These are phyloP conservation scores for Podotricha telesiphe DNA, from an alignment of 2,888 invertebrate genomes.

Conservation along the genomic window DNA sequence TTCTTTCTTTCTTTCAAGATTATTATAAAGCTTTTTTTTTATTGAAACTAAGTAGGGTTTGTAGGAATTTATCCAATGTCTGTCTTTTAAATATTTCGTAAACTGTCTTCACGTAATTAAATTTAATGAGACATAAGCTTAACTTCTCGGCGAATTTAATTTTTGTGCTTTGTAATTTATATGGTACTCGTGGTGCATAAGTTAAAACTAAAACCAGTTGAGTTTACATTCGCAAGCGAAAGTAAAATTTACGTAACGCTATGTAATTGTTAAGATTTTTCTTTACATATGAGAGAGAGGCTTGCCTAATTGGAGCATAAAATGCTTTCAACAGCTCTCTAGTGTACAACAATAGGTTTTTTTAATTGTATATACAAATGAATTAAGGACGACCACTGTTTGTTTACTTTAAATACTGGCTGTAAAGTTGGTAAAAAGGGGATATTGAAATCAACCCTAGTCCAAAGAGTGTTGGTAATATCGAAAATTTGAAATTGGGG, in stretches of 20 bases:
- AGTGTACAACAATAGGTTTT: conserved; percentile 66
- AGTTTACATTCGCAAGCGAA: conserved; percentile 38
- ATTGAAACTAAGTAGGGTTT: background rate
- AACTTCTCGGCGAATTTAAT: background rate
- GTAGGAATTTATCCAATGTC: background rate
- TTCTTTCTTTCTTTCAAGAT: too few relatives aligned
- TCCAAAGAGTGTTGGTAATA: conserved; percentile 25
- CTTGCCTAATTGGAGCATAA: conserved; percentile 62
- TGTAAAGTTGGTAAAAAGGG: conserved; percentile 41
- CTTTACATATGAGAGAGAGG: conserved; percentile 54
- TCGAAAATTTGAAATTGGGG: conserved; percentile 21
- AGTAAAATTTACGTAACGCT: conserved; percentile 42
- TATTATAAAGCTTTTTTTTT: too few relatives aligned
- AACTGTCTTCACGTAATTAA: conserved; percentile 18
- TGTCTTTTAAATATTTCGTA: background rate
- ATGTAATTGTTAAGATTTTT: conserved; percentile 42
- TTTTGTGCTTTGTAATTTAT: conserved; percentile 10
- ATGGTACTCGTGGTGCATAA: conserved; percentile 1
- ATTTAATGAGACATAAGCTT: conserved; percentile 23
- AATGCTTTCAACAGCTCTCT: conserved; percentile 65
- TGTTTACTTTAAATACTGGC: conserved; percentile 46
- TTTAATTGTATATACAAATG: conserved; percentile 57
- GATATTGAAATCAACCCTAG: conserved; percentile 33
- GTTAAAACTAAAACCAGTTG: conserved; percentile 35
- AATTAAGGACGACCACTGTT: conserved; percentile 57